Percentiles rank a stretch among this genome's conserved stretches.
These are phyloP conservation scores for Polymixis flavicincta DNA, from an alignment of 2,888 invertebrate species.

Conservation along the genomic window DNA sequence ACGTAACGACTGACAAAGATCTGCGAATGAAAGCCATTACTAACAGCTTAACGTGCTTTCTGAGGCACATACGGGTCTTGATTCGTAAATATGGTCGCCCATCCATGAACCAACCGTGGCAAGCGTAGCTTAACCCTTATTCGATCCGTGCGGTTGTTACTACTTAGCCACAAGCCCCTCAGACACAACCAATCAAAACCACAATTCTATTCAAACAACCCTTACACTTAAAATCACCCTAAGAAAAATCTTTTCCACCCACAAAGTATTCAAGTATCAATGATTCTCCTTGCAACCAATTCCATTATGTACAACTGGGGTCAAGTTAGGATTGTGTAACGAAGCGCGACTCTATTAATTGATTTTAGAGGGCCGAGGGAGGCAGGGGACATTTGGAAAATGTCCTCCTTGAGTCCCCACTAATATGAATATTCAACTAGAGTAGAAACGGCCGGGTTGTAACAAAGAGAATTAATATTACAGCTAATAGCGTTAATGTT, in stretches of 20 bases:
- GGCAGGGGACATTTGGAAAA: slow-evolving; percentile 66
- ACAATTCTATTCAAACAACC: slow-evolving; percentile 43
- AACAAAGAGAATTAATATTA: slow-evolving; percentile 80
- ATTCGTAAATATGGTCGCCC: no score
- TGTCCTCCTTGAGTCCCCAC: slow-evolving; percentile 64
- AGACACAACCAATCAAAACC: slow-evolving; percentile 3
- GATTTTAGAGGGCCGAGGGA: slow-evolving; percentile 74
- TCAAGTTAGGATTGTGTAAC: slow-evolving; percentile 82
- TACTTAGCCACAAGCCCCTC: neutral
- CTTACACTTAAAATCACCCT: slow-evolving; percentile 31
- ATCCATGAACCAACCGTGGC: no score
- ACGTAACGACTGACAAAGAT: neutral
- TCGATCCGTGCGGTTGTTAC: no score
- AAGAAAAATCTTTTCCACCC: slow-evolving; percentile 44
- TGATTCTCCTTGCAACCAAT: slow-evolving; percentile 72
- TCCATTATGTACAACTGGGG: slow-evolving; percentile 76
- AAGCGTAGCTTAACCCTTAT: no score
- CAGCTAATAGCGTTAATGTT: slow-evolving; percentile 76
- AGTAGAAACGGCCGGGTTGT: slow-evolving; percentile 56
- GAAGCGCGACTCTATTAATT: slow-evolving; percentile 84
- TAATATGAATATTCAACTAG: slow-evolving; percentile 84
- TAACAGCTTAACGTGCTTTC: neutral
- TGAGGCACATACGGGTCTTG: neutral
- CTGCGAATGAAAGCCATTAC: neutral
- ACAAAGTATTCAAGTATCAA: slow-evolving; percentile 52